Base-by-base conservation (phyloP, 2,113 vertebrate species). In the Vombatus ursinus region DNA sequence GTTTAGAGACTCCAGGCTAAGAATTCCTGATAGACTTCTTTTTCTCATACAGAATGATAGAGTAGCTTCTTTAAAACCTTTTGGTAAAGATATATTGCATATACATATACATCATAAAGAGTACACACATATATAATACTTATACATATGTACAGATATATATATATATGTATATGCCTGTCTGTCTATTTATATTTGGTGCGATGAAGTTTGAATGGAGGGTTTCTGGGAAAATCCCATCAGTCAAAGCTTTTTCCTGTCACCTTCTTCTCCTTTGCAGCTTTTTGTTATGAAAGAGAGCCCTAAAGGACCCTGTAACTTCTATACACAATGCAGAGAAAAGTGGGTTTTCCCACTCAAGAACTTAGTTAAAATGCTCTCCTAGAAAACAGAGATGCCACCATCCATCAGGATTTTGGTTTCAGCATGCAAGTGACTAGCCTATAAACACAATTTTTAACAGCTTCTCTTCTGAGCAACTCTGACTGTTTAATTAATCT, bases 401-500 rank as follows among this genome's bases (percentile, higher is more conserved):
- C 92, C 90, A 50, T 95, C 97, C 96, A 95, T 97, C 94, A 97
- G 95, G 53, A 93, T 97, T 98, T 98, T 95, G 96, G 93, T 97
- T 97, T 96, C 95, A 95, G 84, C 68, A 51, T 97, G 94, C 92
- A 97, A 98, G 95, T 91, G 96, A 97, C 96, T 98, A 98, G 96
- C 96, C 98, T 98, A 98, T 95, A 98, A 98, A 98, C 97, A 98
- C 98, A 97, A 98, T 97, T 98, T 97, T 98, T 97, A 98, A 98
- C 98, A 98, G 98, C 98, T 98, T 98, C 97, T 98, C 97, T 98
- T 98, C 98, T 98, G 97, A 99, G 99, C 98, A 98, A 98, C 98
- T 98, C 96, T 97, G 98, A 98, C 97, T 98, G 96, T 99, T 98
- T 99, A 99, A 99, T 99, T 99, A 99, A 99, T 99, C 97, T 98